Evolutionary conservation across 2,113 vertebrate species (phyloP).

Genomic region (Mustela nigripes): DNA sequence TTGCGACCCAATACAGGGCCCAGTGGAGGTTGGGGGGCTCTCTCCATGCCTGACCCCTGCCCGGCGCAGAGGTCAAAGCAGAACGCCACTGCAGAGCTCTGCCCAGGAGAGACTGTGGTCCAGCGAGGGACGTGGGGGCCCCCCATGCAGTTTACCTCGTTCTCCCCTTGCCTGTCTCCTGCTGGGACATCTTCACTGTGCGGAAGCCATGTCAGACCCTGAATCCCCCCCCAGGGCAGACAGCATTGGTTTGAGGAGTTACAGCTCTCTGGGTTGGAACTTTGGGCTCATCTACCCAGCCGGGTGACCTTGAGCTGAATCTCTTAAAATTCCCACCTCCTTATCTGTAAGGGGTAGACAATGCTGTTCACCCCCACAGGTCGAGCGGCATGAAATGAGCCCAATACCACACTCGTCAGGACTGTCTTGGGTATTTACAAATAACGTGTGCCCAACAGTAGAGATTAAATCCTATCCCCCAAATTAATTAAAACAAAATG

Average conservation of each 20-base stretch:
- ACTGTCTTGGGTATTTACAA: not conserved
- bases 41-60: not conserved
- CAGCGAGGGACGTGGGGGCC: not conserved
- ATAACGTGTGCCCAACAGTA: not conserved
- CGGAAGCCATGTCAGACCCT: not conserved
- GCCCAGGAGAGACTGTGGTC: accelerated
- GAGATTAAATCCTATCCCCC: not conserved
- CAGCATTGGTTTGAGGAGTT: not conserved
- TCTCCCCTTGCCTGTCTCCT: not conserved
- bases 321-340: not conserved
- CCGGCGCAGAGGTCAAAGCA: accelerated
- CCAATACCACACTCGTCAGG: not conserved
- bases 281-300: not conserved
- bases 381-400: not conserved
- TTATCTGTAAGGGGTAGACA: not conserved
- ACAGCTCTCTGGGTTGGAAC: not conserved
- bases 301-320: not conserved
- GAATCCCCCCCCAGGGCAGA: accelerated
- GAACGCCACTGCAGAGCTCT: not conserved
- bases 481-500: not conserved
- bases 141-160: accelerated
- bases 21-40: not conserved
- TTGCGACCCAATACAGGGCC: too few species aligned
- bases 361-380: too few species aligned
- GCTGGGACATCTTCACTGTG: not conserved